Base-by-base conservation (phyloP, 2,797 vertebrate genomes). In the Danio aesculapii region DNA sequence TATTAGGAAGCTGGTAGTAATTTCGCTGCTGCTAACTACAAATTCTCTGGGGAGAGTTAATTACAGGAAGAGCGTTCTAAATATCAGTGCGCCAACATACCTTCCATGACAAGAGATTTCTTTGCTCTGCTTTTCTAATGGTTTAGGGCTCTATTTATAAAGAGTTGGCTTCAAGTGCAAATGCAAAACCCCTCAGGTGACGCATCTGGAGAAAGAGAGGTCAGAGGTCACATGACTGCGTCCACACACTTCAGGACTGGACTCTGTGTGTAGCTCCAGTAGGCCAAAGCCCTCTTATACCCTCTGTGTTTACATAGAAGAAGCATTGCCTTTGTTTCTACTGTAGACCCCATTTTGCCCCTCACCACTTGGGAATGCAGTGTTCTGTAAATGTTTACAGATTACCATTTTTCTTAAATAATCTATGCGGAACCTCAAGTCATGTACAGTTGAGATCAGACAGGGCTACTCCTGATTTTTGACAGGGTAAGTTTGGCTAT, bases 31-130 rank as follows among this genome's bases (percentile, higher is more conserved):
- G 96, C 97, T 96, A 98, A 98, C 96, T 97, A 96, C 96, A 96
- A 97, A 97, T 97, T 94, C 98, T 98, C 98, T 90, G 90, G 97
- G 96, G 97, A 96, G 95, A 96, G 95, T 96, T 99, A 99, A 99
- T 99, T 99, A 97, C 98, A 99, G 97, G 98, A 99, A 98, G 96
- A 96, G 95, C 96, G 94, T 97, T 97, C 96, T 96, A 97, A 98
- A 97, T 97, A 98, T 98, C 97, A 96, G 94, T 87, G 92, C 94
- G 94, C 73, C 96, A 91, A 94, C 96, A 97, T 97, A 97, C 95
- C 97, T 98, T 98, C 95, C 95, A 90, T 95, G 96, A 97, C 96
- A 96, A 94, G 95, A 94, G 91, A 92, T 95, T 97, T 92, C 96
- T 97, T 93, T 93, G 93, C 89, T 91, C 30, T 75, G 92, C 91